Conservation (phyloP, 2,888 invertebrate species). For the Serripes groenlandicus region DNA sequence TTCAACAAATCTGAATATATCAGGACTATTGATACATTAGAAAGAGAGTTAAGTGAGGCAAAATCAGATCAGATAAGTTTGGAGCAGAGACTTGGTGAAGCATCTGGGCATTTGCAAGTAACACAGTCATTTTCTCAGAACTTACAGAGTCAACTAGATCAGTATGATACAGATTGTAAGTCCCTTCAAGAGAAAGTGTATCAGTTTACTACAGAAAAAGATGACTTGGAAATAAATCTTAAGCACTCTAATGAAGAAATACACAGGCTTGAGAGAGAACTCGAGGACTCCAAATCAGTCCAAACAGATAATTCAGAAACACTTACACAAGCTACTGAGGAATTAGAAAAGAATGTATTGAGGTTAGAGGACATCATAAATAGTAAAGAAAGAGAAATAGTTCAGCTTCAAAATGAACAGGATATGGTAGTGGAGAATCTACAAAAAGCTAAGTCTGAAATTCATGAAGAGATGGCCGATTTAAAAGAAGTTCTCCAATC, state of each 20-base stretch:
- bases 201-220: constrained; percentile 51
- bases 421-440: constrained; percentile 21
- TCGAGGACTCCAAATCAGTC: constrained; percentile 31
- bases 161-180: constrained; percentile 52
- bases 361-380: constrained; percentile 33
- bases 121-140: constrained; percentile 69
- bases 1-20: constrained; percentile 44
- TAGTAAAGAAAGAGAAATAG: constrained; percentile 36
- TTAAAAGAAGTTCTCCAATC: constrained; percentile 19
- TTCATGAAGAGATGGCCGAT: constrained; percentile 6
- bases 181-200: constrained; percentile 52
- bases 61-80: constrained; percentile 39
- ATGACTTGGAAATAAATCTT: constrained; percentile 44
- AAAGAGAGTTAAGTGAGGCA: constrained; percentile 34
- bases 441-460: not conserved
- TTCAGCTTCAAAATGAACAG: constrained; percentile 19
- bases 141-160: constrained; percentile 62
- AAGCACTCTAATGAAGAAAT: constrained; percentile 60
- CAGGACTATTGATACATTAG: constrained; percentile 28
- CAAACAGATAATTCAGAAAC: constrained; percentile 34
- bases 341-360: constrained; percentile 37
- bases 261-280: constrained; percentile 46
- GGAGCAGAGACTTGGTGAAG: constrained; percentile 51
- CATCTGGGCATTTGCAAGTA: constrained; percentile 60
- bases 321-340: constrained; percentile 44